Evolutionary conservation across 2,888 invertebrate species (phyloP).

Genomic region (Athrips mouffetella): DNA sequence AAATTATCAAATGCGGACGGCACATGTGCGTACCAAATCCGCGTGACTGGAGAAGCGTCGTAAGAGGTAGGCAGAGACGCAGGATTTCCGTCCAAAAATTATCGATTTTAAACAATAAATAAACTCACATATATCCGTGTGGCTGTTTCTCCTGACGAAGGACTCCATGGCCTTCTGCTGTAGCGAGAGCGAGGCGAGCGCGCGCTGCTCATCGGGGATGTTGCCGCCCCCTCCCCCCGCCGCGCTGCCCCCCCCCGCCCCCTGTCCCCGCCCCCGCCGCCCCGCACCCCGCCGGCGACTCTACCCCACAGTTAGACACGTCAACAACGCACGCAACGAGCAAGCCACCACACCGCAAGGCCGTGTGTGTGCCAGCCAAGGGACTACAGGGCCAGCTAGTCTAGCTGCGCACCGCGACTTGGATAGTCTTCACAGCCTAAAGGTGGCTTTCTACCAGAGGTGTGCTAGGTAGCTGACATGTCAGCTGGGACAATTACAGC

Average conservation of each 20-base stretch:
- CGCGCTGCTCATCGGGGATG: slow-evolving; percentile 78
- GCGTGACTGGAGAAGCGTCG: too few relatives aligned
- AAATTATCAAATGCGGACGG: too few relatives aligned
- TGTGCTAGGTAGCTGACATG: too few relatives aligned
- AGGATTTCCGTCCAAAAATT: too few relatives aligned
- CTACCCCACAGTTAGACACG: slow-evolving; percentile 55
- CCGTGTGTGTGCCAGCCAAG: slow-evolving; percentile 22
- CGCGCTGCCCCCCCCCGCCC: slow-evolving; percentile 41
- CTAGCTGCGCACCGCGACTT: too few relatives aligned
- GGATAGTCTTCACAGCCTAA: too few relatives aligned
- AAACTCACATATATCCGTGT: slow-evolving; percentile 84
- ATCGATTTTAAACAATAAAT: too few relatives aligned
- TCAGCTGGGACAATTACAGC: too few relatives aligned
- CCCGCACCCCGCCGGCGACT: slow-evolving; percentile 56
- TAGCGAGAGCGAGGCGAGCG: slow-evolving; percentile 57
- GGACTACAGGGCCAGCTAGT: too few relatives aligned
- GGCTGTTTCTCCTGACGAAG: slow-evolving; percentile 85
- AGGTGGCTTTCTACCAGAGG: too few relatives aligned
- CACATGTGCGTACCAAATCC: too few relatives aligned
- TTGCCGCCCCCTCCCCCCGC: slow-evolving; percentile 60
- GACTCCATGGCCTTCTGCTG: slow-evolving; percentile 80
- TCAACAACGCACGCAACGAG: slow-evolving; percentile 43
- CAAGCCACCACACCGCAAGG: slow-evolving; percentile 13
- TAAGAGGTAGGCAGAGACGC: too few relatives aligned
- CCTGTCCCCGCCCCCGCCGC: slow-evolving; percentile 53